These are phyloP conservation scores for Patiria miniata DNA, from an alignment of 35 echinoderm and acorn worm genomes.

Conservation along the genomic window DNA sequence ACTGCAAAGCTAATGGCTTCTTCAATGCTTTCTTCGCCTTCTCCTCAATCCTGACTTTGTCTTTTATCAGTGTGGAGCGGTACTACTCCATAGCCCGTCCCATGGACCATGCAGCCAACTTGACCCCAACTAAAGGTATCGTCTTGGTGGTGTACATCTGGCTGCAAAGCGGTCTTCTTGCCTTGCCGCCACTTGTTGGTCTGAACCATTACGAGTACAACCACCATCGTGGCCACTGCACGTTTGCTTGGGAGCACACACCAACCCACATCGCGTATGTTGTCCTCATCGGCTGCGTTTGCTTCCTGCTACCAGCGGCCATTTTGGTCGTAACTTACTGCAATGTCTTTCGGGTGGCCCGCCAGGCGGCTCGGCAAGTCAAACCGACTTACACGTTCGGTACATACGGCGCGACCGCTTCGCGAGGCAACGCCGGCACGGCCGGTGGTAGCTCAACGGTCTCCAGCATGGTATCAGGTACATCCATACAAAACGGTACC, in stretches of 20 bases:
- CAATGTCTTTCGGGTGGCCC: conserved; percentile 72
- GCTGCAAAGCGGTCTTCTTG: conserved; percentile 58
- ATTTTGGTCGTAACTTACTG: conserved; percentile 73
- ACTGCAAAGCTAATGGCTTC: conserved; percentile 76
- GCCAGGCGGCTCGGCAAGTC: conserved; percentile 76
- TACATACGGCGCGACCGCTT: conserved; percentile 55
- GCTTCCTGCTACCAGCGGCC: conserved; percentile 68
- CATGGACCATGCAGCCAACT: conserved; percentile 64
- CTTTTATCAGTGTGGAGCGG: conserved; percentile 79
- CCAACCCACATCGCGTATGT: conserved; percentile 58
- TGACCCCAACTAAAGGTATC: conserved; percentile 39
- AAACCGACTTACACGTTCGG: conserved; percentile 45
- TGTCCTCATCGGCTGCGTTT: conserved; percentile 57
- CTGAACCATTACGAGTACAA: conserved; percentile 68
- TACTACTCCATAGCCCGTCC: conserved; percentile 85
- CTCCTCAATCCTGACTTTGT: conserved; percentile 69
- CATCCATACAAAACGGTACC: neutral
- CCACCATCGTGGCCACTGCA: conserved; percentile 70
- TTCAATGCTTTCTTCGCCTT: conserved; percentile 73
- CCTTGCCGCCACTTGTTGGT: conserved; percentile 68
- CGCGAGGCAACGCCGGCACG: conserved; percentile 9
- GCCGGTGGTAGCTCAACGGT: neutral
- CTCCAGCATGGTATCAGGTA: neutral
- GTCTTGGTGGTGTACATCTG: conserved; percentile 66
- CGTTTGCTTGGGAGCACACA: conserved; percentile 73